Evolutionary conservation across 2,113 vertebrate species (phyloP), one percentile per base, ranked within the genome.

Genomic region (Lycaon pictus): DNA sequence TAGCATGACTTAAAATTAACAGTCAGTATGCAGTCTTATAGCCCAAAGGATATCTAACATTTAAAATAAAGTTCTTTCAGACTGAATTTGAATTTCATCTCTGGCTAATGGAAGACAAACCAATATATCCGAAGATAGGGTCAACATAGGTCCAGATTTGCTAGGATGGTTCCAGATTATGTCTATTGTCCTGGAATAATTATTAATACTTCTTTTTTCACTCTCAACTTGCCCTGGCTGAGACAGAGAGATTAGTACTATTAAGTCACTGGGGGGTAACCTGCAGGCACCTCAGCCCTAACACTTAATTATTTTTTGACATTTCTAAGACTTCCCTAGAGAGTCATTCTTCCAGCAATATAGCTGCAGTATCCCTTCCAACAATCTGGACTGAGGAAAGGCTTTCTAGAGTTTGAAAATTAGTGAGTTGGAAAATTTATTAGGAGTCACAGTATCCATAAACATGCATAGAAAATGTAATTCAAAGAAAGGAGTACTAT

Each of bases 31-130:
- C 10, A 79, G 1, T 25, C 90, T 88, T 79, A 87, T 74, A 48
- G 48, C 17, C 11, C 16, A 94, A 85, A 92, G 19, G 20, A 71
- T 6, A 92, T 29, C 10, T 86, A 81, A 67, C 27, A 35, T 62
- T 89, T 95, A 35, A 92, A 94, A 51, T 53, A 76, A 81, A 93
- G 10, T 96, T 93, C 12, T 91, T 93, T 91, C 62, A 3, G 35
- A 72, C 22, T 86, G 88, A 91, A 91, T 69, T 90, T 90, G 58
- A 80, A n/a, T 76, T 79, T 96, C 19, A 32, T 58, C 19, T 94
- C 43, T 94, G 25, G 13, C 27, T 82, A 86, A 93, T 7, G 25
- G 25, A 77, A 96, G 23, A 76, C 11, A 93, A 91, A 94, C 8
- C 4, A 85, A 51, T 32, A 11, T 65, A 91, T 19, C 43, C 3